A percentile compares a stretch with the other conserved stretches of the same genome.
Conservation (phyloP, 2,888 invertebrate genomes). For the Drosophila sordidula region DNA sequence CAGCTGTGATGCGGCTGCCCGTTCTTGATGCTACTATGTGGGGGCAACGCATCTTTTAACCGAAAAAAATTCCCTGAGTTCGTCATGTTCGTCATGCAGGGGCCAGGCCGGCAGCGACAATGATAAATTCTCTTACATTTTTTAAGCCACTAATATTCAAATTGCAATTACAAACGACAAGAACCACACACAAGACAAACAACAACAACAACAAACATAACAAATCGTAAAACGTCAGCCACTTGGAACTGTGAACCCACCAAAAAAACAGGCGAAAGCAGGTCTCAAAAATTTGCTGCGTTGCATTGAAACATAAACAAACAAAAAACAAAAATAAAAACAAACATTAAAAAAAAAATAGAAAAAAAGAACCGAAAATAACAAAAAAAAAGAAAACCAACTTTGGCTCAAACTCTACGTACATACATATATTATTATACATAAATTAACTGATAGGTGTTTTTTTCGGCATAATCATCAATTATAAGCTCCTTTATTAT, state of each 20-base stretch:
- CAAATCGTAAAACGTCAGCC: slow-evolving; percentile 41
- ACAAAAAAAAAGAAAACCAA: slow-evolving; percentile 3
- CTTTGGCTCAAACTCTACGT: slow-evolving; percentile 57
- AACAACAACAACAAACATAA: slow-evolving; percentile 4
- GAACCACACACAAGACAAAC: not conserved
- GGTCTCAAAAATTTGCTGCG: slow-evolving; percentile 36
- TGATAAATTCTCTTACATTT: slow-evolving; percentile 20
- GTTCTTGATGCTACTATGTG: not conserved
- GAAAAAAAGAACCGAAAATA: slow-evolving; percentile 5
- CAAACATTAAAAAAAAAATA: slow-evolving; percentile 7
- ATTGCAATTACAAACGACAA: slow-evolving; percentile 1
- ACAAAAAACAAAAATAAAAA: slow-evolving; percentile 2
- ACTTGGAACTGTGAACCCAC: slow-evolving; percentile 48
- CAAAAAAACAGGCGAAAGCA: slow-evolving; percentile 47
- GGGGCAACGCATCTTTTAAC: slow-evolving; percentile 5
- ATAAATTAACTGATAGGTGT: slow-evolving; percentile 52
- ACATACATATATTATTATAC: slow-evolving; percentile 37
- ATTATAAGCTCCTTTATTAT: slow-evolving; percentile 42
- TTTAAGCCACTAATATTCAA: slow-evolving; percentile 14
- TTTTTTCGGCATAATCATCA: slow-evolving; percentile 40
- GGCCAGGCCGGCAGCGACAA: slow-evolving; percentile 27
- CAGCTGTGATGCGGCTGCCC: slow-evolving; percentile 5
- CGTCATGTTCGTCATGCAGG: slow-evolving; percentile 34
- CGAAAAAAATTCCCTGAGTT: slow-evolving; percentile 25
- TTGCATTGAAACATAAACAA: slow-evolving; percentile 33